Percentiles rank a stretch among this genome's conserved stretches.
phyloP scores from a whole-genome alignment of 2,113 vertebrate species.

The Ophthalmolycus amberensis region DNA sequence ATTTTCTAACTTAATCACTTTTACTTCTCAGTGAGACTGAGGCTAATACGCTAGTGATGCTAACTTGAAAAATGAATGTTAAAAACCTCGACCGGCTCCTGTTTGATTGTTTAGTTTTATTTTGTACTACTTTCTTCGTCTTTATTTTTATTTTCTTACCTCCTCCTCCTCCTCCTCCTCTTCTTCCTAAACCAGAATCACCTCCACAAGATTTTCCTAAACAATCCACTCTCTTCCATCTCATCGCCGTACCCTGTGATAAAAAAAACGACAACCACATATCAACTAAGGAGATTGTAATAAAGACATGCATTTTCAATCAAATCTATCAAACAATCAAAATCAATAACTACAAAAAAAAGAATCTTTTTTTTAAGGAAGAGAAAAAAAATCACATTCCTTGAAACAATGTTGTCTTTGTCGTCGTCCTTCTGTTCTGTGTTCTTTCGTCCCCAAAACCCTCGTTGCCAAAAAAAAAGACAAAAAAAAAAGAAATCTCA shows the following conservation, averaged over 20 bases:
- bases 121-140: conserved; percentile 36
- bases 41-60: conserved; percentile 88
- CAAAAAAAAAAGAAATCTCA: conserved; percentile 76
- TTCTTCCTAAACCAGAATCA: conserved; percentile 77
- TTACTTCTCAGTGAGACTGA: conserved; percentile 93
- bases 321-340: conserved; percentile 82
- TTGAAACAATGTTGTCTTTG: conserved; percentile 61
- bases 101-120: conserved; percentile 67
- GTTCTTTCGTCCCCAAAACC: conserved; percentile 78
- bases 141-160: neutral
- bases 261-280: conserved; percentile 81
- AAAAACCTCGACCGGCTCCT: conserved; percentile 82
- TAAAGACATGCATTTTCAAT: conserved; percentile 90
- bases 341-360: conserved; percentile 81
- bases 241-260: conserved; percentile 78
- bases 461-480: conserved; percentile 90
- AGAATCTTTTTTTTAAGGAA: conserved; percentile 75
- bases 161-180: conserved; percentile 43
- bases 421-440: conserved; percentile 36
- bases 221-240: conserved; percentile 79
- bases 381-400: conserved; percentile 84
- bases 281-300: conserved; percentile 92
- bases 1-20: conserved; percentile 79
- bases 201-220: conserved; percentile 69
- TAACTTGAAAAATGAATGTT: conserved; percentile 91